Base-by-base conservation (phyloP, 2,113 vertebrate species). In the Brevimyrus niger region DNA sequence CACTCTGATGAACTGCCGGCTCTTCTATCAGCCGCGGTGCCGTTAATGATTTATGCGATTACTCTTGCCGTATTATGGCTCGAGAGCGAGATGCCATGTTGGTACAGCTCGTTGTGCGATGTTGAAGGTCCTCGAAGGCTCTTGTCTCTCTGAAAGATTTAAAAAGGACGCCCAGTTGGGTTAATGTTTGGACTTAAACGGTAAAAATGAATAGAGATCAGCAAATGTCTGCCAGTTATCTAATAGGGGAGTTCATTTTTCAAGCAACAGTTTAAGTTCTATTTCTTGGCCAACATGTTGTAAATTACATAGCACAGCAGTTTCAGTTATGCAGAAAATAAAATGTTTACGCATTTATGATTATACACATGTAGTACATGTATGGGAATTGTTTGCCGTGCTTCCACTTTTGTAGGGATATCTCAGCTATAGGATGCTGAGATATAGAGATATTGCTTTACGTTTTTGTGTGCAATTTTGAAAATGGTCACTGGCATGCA, bases 1-100 rank as follows among this genome's bases (percentile, higher is more conserved):
- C 89, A 83, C 69, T 83, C 87, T 58, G 69, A 42, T 88, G 23
- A 55, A 89, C 50, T 21, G 53, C 48, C n/a, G 31, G 76, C 27
- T 55, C 13, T 55, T 80, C 35, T 48, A 4, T 89, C 84, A 19
- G 73, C 86, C 23, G 53, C n/a, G n/a, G 73, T 11, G 48, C n/a
- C 58, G 50, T 46, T 58, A 46, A 31, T 44, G 47, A 58, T 83
- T 55, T 27, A 73, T 73, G 58, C 55, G 82, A 51, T 90, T 48
- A 61, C 13, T 88, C 38, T 47, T 21, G 31, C 21, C 87, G 38
- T 19, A 82, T 53, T 44, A 31, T 7, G 35, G 27, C 17, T 53
- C 8, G 23, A 19, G 42, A 61, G 46, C 8, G 65, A 48, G 69
- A 35, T 21, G 84, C 35, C n/a, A 11, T 35, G 44, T 44, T 44